Evolutionary conservation across 2,797 vertebrate genomes (phyloP).

Genomic region (Sebastes melanostomus): DNA sequence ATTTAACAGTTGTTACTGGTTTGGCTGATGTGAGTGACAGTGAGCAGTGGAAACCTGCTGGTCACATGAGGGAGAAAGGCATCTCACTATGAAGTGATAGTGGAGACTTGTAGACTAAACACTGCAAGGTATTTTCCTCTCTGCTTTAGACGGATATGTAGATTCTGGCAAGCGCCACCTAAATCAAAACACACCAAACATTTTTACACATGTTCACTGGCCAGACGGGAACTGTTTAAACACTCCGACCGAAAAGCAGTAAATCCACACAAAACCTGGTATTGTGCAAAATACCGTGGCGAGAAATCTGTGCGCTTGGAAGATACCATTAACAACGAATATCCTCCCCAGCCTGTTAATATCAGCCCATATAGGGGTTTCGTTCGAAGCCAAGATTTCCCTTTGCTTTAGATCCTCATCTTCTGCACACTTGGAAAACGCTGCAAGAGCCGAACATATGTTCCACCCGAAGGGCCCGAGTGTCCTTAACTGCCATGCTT

Average conservation of each 20-base stretch:
- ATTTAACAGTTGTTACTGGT: neutral
- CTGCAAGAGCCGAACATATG: conserved; percentile 74
- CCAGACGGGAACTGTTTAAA: conserved; percentile 45
- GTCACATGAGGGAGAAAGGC: conserved; percentile 17
- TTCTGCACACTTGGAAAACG: conserved; percentile 61
- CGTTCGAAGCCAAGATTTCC: conserved; percentile 55
- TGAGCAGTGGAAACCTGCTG: conserved; percentile 15
- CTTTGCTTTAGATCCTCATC: conserved; percentile 48
- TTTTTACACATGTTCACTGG: conserved; percentile 37
- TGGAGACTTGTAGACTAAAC: conserved; percentile 71
- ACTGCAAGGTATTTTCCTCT: conserved; percentile 53
- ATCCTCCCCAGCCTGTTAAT: conserved; percentile 34
- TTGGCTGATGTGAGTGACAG: conserved; percentile 5
- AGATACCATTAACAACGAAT: conserved; percentile 56
- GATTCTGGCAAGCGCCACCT: conserved; percentile 50
- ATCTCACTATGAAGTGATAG: conserved; percentile 52
- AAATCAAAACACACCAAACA: conserved; percentile 68
- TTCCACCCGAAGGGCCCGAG: conserved; percentile 70
- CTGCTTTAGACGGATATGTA: conserved; percentile 36
- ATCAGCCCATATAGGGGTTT: conserved; percentile 55
- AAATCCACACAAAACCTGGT: conserved; percentile 48
- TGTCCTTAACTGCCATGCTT: conserved; percentile 74
- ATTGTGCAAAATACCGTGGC: conserved; percentile 31
- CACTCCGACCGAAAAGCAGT: conserved; percentile 23
- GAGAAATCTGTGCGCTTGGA: conserved; percentile 21